Conservation (phyloP, 2,888 invertebrate species). For the Perizoma affinitatum region DNA sequence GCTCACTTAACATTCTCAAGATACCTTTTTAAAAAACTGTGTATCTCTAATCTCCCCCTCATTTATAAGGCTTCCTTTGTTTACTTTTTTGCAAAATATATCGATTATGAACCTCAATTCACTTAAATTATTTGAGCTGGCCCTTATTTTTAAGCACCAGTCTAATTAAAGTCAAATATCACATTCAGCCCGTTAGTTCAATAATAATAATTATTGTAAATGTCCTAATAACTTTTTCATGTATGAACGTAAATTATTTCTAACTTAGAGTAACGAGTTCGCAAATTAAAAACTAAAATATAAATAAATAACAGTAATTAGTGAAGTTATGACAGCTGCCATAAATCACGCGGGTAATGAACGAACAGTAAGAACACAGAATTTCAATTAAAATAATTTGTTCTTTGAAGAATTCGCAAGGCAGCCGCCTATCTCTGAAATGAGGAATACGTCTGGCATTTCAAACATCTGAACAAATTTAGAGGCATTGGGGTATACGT, state of each 20-base stretch:
- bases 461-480: slow-evolving; percentile 9
- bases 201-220: slow-evolving; percentile 21
- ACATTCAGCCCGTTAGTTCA: slow-evolving; percentile 2
- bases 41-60: neutral
- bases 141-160: neutral
- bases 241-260: slow-evolving; percentile 18
- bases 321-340: slow-evolving; percentile 53
- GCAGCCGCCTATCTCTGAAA: slow-evolving; percentile 3
- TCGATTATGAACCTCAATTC: too few species aligned
- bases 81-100: too few species aligned
- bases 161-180: neutral
- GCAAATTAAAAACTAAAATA: slow-evolving; percentile 45
- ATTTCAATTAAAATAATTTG: slow-evolving; percentile 49
- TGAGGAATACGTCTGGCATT: slow-evolving; percentile 15
- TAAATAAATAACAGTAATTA: slow-evolving; percentile 53
- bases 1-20: slow-evolving; percentile 20
- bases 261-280: slow-evolving; percentile 18
- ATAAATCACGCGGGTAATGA: slow-evolving; percentile 51
- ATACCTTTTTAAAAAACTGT: slow-evolving; percentile 9
- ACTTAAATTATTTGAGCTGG: too few species aligned
- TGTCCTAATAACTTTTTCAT: slow-evolving; percentile 11
- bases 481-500: neutral
- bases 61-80: neutral
- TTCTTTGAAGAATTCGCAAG: slow-evolving; percentile 36
- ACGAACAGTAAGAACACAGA: slow-evolving; percentile 48